A percentile compares a stretch with the other conserved stretches of the same genome.
Conservation (phyloP, 2,797 vertebrate species). For the Phoxinus dragarum region DNA sequence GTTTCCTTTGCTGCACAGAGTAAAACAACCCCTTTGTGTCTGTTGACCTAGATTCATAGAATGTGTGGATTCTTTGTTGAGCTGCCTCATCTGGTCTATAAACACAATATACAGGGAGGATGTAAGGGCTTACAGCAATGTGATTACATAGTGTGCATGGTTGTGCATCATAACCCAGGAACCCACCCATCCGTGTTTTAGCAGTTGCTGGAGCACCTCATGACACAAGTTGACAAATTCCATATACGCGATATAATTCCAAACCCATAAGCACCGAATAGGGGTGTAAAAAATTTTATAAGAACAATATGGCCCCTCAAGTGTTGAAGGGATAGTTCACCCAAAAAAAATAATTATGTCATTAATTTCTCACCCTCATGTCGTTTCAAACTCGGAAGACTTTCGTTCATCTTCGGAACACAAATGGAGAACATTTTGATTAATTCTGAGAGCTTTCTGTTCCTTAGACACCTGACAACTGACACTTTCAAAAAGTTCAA, state of each 20-base stretch:
- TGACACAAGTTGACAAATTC: slow-evolving; percentile 16
- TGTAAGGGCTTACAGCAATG: not conserved
- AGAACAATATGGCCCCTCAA: not conserved
- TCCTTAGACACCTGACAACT: no score
- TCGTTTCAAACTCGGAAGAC: no score
- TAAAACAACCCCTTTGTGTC: slow-evolving; percentile 31
- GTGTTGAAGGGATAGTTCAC: not conserved
- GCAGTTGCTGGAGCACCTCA: not conserved
- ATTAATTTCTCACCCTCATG: no score
- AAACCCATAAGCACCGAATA: no score
- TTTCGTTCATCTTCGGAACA: no score
- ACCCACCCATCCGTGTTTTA: not conserved
- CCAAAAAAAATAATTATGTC: no score
- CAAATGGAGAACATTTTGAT: no score
- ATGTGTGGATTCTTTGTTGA: not conserved
- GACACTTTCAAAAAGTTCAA: no score
- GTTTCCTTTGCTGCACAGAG: slow-evolving; percentile 4
- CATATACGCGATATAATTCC: not conserved
- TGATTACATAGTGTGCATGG: not conserved
- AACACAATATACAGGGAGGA: not conserved
- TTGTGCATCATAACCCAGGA: not conserved
- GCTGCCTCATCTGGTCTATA: slow-evolving; percentile 13
- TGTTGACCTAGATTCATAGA: slow-evolving; percentile 40
- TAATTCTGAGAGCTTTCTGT: no score
- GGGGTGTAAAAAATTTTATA: not conserved